These are phyloP conservation scores for Dichetophora obliterata DNA, from an alignment of 2,888 invertebrate genomes.

Conservation along the genomic window DNA sequence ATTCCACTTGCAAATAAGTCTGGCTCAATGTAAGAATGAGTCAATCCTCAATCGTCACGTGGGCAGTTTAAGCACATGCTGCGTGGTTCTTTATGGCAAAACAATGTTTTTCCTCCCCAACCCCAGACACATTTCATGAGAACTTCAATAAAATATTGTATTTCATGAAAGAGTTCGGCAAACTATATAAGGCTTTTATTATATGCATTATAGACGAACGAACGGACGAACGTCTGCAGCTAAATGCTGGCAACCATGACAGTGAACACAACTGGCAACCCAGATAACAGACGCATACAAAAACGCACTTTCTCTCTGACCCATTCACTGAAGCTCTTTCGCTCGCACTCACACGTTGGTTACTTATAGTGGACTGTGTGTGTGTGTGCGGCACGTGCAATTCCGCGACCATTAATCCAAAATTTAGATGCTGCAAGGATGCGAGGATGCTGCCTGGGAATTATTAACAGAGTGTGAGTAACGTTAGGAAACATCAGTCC, in stretches of 20 bases:
- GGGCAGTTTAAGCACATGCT: slow-evolving; percentile 14
- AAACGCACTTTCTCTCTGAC: neutral
- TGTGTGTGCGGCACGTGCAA: slow-evolving; percentile 50
- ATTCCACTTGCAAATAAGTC: no score
- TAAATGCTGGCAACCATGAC: slow-evolving; percentile 24
- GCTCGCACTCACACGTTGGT: neutral
- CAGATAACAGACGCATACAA: neutral
- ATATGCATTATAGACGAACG: neutral
- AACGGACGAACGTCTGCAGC: neutral
- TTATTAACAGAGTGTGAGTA: neutral
- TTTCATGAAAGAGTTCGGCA: neutral
- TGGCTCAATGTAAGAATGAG: no score
- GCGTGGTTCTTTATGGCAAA: neutral
- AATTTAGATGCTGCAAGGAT: slow-evolving; percentile 49
- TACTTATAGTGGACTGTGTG: neutral
- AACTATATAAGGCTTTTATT: neutral
- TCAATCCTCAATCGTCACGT: neutral
- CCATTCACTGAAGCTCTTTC: neutral
- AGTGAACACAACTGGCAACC: slow-evolving; percentile 1
- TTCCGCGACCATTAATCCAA: slow-evolving; percentile 51
- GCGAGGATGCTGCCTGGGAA: slow-evolving; percentile 38
- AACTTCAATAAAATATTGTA: slow-evolving; percentile 9
- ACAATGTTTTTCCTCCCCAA: neutral
- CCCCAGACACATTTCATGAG: neutral
- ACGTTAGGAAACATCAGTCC: neutral